A percentile compares a stretch with the other conserved stretches of the same genome.
Conservation (phyloP, 1,140 invertebrate genomes). For the Philaenus spumarius region DNA sequence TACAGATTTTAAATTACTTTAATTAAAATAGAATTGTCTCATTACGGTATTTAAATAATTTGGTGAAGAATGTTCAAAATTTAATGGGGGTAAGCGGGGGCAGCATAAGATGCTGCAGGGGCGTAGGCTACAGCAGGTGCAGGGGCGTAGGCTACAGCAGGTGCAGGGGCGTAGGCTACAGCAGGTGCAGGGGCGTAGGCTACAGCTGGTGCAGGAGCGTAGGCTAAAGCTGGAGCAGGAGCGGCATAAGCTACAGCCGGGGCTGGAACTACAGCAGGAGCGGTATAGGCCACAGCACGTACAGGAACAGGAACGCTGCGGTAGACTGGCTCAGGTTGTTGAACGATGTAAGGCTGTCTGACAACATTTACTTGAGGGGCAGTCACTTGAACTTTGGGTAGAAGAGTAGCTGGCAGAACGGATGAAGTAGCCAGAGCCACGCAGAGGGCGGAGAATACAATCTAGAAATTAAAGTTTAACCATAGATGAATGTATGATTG, state of each 20-base stretch:
- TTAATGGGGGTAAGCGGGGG: too few species aligned
- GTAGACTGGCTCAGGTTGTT: slow-evolving; percentile 30
- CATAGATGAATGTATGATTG: too few species aligned
- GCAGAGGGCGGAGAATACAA: slow-evolving; percentile 20
- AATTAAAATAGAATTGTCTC: too few species aligned
- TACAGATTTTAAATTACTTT: too few species aligned
- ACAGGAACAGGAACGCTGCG: slow-evolving; percentile 32
- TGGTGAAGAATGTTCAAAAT: too few species aligned
- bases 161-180: neutral
- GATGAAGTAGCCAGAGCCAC: slow-evolving; percentile 15
- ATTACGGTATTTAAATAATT: too few species aligned
- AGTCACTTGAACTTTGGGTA: slow-evolving; percentile 31
- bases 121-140: neutral
- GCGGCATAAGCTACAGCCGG: slow-evolving; percentile 7
- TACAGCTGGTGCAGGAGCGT: slow-evolving; percentile 8
- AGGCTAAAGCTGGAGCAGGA: slow-evolving; percentile 16
- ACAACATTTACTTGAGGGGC: slow-evolving; percentile 33
- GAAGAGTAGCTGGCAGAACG: slow-evolving; percentile 27
- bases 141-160: neutral
- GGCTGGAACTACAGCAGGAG: slow-evolving; percentile 21
- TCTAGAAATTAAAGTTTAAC: too few species aligned
- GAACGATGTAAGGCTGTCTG: slow-evolving; percentile 31
- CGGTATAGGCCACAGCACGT: slow-evolving; percentile 31
- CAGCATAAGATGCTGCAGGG: neutral
- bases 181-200: slow-evolving; percentile 5